Base-by-base conservation (phyloP, 2,888 invertebrate species). In the Bellardia bayeri region DNA sequence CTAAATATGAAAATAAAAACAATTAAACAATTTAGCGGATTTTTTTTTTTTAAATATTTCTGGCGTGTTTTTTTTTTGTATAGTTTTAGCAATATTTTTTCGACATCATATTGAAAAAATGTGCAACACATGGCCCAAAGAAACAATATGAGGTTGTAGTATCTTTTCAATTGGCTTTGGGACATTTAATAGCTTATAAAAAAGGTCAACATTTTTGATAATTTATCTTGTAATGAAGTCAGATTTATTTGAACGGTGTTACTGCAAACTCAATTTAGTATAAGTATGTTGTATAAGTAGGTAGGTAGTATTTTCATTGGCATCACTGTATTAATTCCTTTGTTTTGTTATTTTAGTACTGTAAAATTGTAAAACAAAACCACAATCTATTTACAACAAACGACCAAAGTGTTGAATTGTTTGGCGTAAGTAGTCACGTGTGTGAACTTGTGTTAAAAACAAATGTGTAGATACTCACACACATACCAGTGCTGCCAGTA, bases 371-470 rank as follows among this genome's bases (percentile, higher is more conserved):
- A 51, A 42, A 37, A 64, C 63, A 78, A 66, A 51, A 54, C 7
- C 51, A 23, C 14, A 66, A 56, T 56, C 45, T 79, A 66, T 45
- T 11, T n/a, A 11, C 56, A 68, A 79, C 23, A 54, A 68, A 58
- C n/a, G 54, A 2, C 23, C 30, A 49, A 37, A 66, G 45, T 66
- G 66, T 75, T 75, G 68, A 0, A 30, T 40, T 56, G 61, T 30
- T 74, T 30, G 51, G 66, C 58, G 61, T 54, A 63, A 33, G 42
- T 69, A 13, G 51, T 82, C 82, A 82, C 82, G 82, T 82, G 82
- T 61, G 76, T 82, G 40, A 69, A 82, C 69, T 69, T 82, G 82
- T 82, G 82, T 61, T 51, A 82, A 30, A 61, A 51, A 51, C 23
- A 66, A 16, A 16, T 23, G 23, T 23, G 23, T 16, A 64, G 1